Conservation (phyloP, 2,888 invertebrate species). For the Hylaea fasciaria region DNA sequence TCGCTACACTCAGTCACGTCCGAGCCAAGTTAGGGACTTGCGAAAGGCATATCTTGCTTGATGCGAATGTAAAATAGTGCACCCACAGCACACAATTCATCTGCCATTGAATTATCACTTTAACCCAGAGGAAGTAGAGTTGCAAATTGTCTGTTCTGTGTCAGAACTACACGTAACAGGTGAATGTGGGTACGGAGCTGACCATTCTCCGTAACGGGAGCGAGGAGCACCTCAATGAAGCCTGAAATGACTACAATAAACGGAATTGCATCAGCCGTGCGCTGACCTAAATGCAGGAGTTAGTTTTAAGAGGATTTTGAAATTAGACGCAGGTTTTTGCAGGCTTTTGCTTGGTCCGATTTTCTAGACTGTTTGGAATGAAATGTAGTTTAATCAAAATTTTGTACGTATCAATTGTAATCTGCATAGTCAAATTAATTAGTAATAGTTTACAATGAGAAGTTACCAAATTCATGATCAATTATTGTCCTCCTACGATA, state of each 20-base stretch:
- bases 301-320: constrained; percentile 16
- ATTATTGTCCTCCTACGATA: no score
- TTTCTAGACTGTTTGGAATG: not conserved
- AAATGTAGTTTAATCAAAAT: not conserved
- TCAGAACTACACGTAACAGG: constrained; percentile 31
- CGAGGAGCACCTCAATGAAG: constrained; percentile 31
- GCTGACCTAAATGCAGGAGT: constrained; percentile 25
- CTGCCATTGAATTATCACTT: constrained; percentile 1
- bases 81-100: not conserved
- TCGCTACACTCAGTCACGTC: not conserved
- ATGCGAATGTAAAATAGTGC: constrained; percentile 14
- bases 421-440: no score
- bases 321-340: constrained; percentile 6
- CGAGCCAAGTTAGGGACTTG: constrained; percentile 7
- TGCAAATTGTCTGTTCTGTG: not conserved
- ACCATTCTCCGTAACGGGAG: constrained; percentile 38
- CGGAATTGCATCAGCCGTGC: constrained; percentile 35
- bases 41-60: constrained; percentile 11
- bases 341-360: not conserved
- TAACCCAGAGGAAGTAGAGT: not conserved
- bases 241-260: constrained; percentile 37
- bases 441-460: no score
- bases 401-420: no score
- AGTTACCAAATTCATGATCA: no score
- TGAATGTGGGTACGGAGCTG: constrained; percentile 34